phyloP scores from a whole-genome alignment of 1,140 invertebrate species.

The Paracyclopina nana region DNA sequence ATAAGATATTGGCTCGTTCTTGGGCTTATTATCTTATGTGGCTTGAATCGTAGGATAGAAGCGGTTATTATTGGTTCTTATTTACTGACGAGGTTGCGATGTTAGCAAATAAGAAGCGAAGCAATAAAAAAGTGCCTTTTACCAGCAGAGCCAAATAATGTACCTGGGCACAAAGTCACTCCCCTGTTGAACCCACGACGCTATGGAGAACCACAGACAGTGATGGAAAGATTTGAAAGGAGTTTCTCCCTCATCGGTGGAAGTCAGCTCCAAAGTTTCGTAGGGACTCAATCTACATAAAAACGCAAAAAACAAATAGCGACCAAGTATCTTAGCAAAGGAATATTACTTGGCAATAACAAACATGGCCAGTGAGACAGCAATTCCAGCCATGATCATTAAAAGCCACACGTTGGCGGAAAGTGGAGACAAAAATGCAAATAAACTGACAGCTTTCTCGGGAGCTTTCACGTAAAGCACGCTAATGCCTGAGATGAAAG shows the following conservation, averaged over 20 bases:
- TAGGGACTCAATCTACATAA: conserved; percentile 25
- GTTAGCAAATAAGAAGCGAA: too few species aligned
- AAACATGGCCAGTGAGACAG: conserved; percentile 13
- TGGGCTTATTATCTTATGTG: too few species aligned
- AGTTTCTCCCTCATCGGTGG: neutral
- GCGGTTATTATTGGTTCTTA: too few species aligned
- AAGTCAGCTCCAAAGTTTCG: conserved; percentile 26
- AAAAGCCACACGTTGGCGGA: conserved; percentile 11
- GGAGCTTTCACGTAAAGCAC: conserved; percentile 27
- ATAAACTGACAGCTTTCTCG: conserved; percentile 30
- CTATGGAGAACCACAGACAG: conserved; percentile 69
- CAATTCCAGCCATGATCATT: conserved; percentile 4
- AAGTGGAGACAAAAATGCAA: conserved; percentile 15
- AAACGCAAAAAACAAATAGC: neutral
- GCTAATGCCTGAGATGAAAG: conserved; percentile 25
- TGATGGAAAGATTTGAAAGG: conserved; percentile 24
- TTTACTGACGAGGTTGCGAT: too few species aligned
- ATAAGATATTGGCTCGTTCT: too few species aligned
- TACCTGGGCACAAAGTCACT: conserved; percentile 65
- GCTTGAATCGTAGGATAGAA: too few species aligned
- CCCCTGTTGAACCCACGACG: conserved; percentile 74
- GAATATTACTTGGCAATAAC: conserved; percentile 35
- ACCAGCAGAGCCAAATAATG: conserved; percentile 24
- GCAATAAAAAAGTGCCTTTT: too few species aligned
- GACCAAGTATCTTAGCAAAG: conserved; percentile 4